Evolutionary conservation across 2,888 invertebrate genomes (phyloP), one percentile per base, ranked within the genome.

Genomic region (Ichneumoninae sp.): DNA sequence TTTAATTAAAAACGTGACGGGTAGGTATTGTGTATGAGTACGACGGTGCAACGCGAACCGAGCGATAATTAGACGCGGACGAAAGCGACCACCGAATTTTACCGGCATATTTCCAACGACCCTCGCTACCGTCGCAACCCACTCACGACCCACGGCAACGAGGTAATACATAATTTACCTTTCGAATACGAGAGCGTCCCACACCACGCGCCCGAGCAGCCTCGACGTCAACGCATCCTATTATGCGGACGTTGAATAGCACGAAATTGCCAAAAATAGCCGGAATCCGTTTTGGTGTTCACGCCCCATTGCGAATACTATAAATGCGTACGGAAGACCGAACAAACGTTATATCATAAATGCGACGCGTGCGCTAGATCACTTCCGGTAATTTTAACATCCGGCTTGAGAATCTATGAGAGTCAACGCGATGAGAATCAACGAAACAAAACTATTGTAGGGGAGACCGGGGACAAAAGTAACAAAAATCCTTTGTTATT

Each of bases 241-340:
- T 83, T 83, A 76, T 83, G 76, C 33, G 81, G 50, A 84, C 81
- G 60, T 81, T 84, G 81, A 77, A 84, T 81, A 84, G 75, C 75
- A 70, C 77, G 88, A 90, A 91, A 91, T 91, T 91, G 89, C 88
- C 89, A 91, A 91, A 91, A 91, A 91, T 90, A 89, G 86, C 89
- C 89, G 89, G 90, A 90, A 88, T 81, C 65, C 75, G 74, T 70
- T 86, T 54, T 47, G 74, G 65, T 52, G 81, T 74, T 77, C 77
- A 69, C 77, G 73, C 77, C 47, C 81, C 81, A 84, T 84, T 84
- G 81, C 84, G 77, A 83, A 81, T 83, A 76, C 77, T 73, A 77
- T 81, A 77, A 81, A 81, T 81, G 77, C 73, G 78, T 30, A 50
- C 40, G 73, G 68, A 65, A 47, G 73, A 63, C 78, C 78, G 65